Percentiles rank a stretch among this genome's conserved stretches.
These are phyloP conservation scores for Pelochelys cantorii DNA, from an alignment of 2,797 vertebrate species.

Conservation along the genomic window DNA sequence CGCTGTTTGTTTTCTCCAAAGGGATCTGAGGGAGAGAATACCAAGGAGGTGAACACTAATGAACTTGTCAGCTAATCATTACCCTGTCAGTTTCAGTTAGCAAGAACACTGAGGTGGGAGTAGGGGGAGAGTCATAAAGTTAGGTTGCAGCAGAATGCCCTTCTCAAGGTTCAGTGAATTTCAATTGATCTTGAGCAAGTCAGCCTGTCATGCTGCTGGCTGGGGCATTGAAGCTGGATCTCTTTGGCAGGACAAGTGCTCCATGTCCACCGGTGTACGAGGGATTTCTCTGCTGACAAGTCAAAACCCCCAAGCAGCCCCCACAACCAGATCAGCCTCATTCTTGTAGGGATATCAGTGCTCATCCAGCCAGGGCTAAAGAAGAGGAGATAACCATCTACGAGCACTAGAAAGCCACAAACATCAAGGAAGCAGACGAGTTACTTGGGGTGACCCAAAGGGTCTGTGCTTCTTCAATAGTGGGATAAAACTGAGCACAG, in stretches of 20 bases:
- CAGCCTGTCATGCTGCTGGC: conserved; percentile 9
- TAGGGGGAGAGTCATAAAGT: conserved; percentile 1
- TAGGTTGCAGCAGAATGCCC: background rate
- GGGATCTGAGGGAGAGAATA: background rate
- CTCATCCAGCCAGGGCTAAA: background rate
- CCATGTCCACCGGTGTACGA: fast-evolving
- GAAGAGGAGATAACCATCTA: background rate
- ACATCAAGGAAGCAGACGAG: background rate
- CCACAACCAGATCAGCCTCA: background rate
- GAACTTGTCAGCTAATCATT: conserved; percentile 63
- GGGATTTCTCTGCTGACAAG: background rate
- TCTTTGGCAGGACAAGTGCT: conserved; percentile 29
- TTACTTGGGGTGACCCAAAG: background rate
- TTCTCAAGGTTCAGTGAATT: background rate
- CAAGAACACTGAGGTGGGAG: conserved; percentile 29
- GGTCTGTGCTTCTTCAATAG: background rate
- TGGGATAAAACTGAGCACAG: background rate
- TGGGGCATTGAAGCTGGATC: conserved; percentile 18
- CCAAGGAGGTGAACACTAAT: conserved; percentile 55
- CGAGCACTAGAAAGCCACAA: background rate
- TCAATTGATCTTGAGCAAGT: conserved; percentile 66
- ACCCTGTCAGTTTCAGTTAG: conserved; percentile 70
- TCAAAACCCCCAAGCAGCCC: fast-evolving
- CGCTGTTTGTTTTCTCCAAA: background rate
- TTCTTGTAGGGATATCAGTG: background rate